A percentile compares a stretch with the other conserved stretches of the same genome.
Evolutionary conservation across 2,113 vertebrate species (phyloP).

Genomic region (Podarcis cretensis): DNA sequence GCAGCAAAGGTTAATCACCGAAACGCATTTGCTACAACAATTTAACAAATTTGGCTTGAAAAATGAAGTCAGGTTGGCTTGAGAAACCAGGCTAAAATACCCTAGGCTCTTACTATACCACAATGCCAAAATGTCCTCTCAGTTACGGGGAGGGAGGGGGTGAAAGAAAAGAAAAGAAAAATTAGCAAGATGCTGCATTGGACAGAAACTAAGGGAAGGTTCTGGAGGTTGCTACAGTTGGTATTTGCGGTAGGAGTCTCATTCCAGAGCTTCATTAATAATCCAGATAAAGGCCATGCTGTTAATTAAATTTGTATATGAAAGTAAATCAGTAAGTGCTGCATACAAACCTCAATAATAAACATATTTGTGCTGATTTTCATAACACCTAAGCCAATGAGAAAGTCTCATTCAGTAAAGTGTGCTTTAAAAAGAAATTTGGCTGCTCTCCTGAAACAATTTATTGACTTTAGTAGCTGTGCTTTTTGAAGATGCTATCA

Average conservation of each 20-base stretch:
- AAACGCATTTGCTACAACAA: background rate
- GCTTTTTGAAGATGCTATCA: background rate
- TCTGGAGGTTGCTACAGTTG: background rate
- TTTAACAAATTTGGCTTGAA: conserved; percentile 23
- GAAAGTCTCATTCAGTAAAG: background rate
- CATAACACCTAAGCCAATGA: background rate
- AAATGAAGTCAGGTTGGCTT: background rate
- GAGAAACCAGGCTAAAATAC: conserved; percentile 22
- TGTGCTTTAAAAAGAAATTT: background rate
- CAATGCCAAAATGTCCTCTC: conserved; percentile 4
- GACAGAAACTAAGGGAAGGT: background rate
- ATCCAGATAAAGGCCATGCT: background rate
- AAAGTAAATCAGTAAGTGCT: background rate
- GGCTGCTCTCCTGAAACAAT: background rate
- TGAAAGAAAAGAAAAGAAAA: fast-evolving
- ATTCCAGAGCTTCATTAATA: background rate
- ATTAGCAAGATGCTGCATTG: conserved; percentile 11
- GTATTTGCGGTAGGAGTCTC: background rate
- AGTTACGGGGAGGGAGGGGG: background rate
- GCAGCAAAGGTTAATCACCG: background rate
- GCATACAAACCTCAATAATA: background rate
- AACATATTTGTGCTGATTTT: background rate
- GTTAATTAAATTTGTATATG: background rate
- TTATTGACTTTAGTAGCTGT: background rate
- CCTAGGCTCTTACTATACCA: background rate